phyloP scores from a whole-genome alignment of 2,113 vertebrate species.

The Epinephelus fuscoguttatus region DNA sequence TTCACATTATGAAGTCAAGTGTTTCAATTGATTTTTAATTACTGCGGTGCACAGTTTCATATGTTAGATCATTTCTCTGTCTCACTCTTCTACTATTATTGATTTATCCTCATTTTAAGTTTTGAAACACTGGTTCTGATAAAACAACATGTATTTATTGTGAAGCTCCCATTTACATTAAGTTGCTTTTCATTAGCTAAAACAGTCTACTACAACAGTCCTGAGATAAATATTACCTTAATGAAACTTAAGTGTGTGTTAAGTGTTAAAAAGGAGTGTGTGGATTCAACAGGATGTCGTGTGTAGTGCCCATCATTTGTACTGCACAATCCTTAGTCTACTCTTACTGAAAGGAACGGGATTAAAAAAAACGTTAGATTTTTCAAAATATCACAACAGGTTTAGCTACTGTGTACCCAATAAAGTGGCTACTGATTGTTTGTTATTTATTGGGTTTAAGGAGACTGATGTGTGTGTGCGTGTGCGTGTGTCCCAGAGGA shows the following conservation, averaged over 20 bases:
- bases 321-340: neutral
- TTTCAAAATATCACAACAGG: neutral
- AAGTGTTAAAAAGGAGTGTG: neutral
- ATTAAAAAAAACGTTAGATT: neutral
- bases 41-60: too few species aligned
- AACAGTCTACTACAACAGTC: neutral
- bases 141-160: neutral
- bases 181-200: neutral
- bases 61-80: neutral
- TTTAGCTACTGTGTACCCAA: neutral
- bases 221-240: neutral
- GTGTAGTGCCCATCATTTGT: neutral
- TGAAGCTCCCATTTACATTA: neutral
- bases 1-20: too few species aligned
- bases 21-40: too few species aligned
- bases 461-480: neutral
- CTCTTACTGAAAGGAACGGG: neutral
- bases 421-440: neutral
- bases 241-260: neutral
- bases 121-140: neutral
- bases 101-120: neutral
- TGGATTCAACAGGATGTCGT: neutral
- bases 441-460: constrained; percentile 6
- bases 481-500: constrained; percentile 24
- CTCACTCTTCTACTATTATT: neutral